Evolutionary conservation across 2,888 invertebrate genomes (phyloP).

Genomic region (Horisme vitalbata): DNA sequence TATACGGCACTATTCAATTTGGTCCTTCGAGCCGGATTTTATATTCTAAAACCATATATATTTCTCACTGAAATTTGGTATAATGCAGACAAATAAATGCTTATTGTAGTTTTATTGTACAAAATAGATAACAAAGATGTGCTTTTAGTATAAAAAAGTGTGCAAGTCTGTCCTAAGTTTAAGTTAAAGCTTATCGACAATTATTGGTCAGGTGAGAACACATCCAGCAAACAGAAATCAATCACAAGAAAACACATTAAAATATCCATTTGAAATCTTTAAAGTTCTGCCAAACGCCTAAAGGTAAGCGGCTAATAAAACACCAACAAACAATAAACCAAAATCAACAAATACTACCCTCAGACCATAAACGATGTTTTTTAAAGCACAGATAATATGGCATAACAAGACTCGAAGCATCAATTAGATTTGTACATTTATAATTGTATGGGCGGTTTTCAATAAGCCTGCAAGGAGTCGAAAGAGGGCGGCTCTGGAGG

Average conservation of each 20-base stretch:
- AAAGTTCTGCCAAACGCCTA: not conserved
- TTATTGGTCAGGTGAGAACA: too few relatives aligned
- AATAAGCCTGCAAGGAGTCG: conserved; percentile 25
- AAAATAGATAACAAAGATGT: too few relatives aligned
- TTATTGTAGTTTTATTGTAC: too few relatives aligned
- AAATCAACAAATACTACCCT: conserved; percentile 10
- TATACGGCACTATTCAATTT: too few relatives aligned
- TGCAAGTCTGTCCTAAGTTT: too few relatives aligned
- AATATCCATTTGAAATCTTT: not conserved
- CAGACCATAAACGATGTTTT: conserved; percentile 3
- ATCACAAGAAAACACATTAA: not conserved
- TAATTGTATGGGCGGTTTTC: conserved; percentile 21
- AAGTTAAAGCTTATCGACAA: too few relatives aligned
- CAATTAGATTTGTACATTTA: conserved; percentile 24
- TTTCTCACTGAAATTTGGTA: too few relatives aligned
- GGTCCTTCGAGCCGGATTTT: too few relatives aligned
- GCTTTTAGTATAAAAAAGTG: too few relatives aligned
- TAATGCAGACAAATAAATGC: too few relatives aligned
- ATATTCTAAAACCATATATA: too few relatives aligned
- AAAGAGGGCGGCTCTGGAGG: conserved; percentile 27
- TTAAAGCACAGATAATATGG: conserved; percentile 13
- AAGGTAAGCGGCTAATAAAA: not conserved
- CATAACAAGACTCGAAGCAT: conserved; percentile 27
- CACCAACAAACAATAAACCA: conserved; percentile 13
- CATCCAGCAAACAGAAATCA: too few relatives aligned